These are phyloP conservation scores for Nasonia vitripennis DNA, from an alignment of 1,140 invertebrate genomes.

Conservation along the genomic window DNA sequence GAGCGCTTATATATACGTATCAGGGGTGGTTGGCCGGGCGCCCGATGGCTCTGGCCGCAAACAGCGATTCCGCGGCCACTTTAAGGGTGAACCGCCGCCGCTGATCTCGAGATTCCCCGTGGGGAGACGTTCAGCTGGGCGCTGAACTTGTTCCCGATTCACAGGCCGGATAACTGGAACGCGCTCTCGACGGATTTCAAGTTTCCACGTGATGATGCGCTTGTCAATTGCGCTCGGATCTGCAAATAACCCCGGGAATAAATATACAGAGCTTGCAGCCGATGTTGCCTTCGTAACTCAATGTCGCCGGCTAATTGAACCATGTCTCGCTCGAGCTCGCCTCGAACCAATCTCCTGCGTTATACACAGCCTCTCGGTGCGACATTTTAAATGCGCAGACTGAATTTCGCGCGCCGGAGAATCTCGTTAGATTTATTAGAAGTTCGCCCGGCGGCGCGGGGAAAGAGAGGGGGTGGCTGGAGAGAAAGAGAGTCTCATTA, in stretches of 20 bases:
- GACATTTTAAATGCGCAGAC: constrained; percentile 1
- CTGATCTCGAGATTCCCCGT: constrained; percentile 52
- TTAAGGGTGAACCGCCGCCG: constrained; percentile 60
- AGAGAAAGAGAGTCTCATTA: constrained; percentile 24
- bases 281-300: constrained; percentile 66
- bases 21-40: constrained; percentile 63
- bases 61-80: constrained; percentile 70
- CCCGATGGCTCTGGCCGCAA: constrained; percentile 71
- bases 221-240: background rate
- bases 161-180: no score
- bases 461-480: background rate
- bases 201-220: background rate
- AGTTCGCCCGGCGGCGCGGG: background rate
- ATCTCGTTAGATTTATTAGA: background rate
- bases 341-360: background rate
- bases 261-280: constrained; percentile 27
- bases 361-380: no score
- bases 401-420: background rate
- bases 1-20: constrained; percentile 54
- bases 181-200: no score
- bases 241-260: background rate
- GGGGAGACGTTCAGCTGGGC: background rate
- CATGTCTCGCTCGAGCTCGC: constrained; percentile 56
- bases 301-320: constrained; percentile 64
- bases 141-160: background rate